Evolutionary conservation across 2,888 invertebrate genomes (phyloP).

Genomic region (Pristionchus entomophagus): DNA sequence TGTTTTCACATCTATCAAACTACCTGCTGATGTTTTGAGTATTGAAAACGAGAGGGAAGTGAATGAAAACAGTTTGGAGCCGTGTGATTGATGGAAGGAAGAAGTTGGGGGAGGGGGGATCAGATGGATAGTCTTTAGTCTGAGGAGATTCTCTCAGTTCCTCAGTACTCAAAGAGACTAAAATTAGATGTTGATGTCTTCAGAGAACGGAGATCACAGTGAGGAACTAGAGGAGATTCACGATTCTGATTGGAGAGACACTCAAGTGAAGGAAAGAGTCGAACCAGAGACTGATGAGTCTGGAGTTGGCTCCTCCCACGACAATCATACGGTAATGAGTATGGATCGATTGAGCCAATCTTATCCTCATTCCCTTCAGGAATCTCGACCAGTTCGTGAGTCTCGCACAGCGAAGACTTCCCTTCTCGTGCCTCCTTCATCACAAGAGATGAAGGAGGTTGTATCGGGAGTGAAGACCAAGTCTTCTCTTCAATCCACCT

Average conservation of each 20-base stretch:
- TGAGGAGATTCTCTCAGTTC: no score
- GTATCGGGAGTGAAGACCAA: constrained; percentile 61
- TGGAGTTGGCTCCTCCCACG: constrained; percentile 40
- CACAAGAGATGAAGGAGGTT: constrained; percentile 62
- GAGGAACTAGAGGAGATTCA: constrained; percentile 57
- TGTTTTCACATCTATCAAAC: constrained; percentile 18
- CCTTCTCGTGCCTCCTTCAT: constrained; percentile 62
- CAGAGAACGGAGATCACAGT: constrained; percentile 35
- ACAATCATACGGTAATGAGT: not conserved
- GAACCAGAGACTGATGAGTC: constrained; percentile 11
- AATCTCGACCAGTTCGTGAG: not conserved
- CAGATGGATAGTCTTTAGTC: no score
- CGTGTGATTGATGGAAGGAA: not conserved
- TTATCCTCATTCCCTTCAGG: constrained; percentile 9
- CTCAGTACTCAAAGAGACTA: not conserved
- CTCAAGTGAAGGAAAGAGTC: constrained; percentile 23
- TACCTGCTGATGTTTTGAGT: constrained; percentile 1
- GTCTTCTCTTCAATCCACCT: constrained; percentile 43
- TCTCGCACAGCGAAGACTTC: constrained; percentile 58
- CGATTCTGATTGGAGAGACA: constrained; percentile 50
- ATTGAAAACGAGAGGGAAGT: not conserved
- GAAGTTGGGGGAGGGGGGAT: not conserved
- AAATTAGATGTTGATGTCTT: not conserved
- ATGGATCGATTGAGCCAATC: not conserved
- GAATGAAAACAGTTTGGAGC: not conserved